Base-by-base conservation (phyloP, 2,888 invertebrate species). In the Andrena praecox region DNA sequence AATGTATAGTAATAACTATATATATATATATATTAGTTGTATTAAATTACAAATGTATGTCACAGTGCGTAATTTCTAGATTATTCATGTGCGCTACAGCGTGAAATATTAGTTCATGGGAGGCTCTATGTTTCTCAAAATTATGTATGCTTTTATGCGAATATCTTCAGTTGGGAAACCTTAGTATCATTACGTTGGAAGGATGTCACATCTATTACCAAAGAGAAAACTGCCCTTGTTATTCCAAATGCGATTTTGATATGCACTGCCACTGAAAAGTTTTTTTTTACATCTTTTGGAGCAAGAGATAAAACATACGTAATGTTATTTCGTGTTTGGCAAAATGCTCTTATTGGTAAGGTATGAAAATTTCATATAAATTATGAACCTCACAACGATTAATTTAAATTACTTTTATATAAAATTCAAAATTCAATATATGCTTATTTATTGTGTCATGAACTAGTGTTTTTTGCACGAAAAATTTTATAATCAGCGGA, bases 131-230 rank as follows among this genome's bases (percentile, higher is more conserved):
- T 99, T 66, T 98, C 99, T 0, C 98, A 98, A 95, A 98, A 98
- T 94, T 98, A 97, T 95, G 96, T 99, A 81, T 99, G 99, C 94
- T 99, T 99, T 95, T 98, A 99, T 95, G 99, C 99, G 29, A 99
- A 98, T 94, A 99, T 99, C 93, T 98, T 99, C 94, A 96, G 98
- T 91, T 99, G 99, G 99, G 99, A 99, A 95, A 99, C 98, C 6
- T 96, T 96, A 93, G 95, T 99, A 84, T 96, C 96, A 70, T 95
- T 99, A 71, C 96, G 96, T 89, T 98, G 98, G 96, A 97, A 97
- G 93, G 98, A 99, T 91, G 97, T 99, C 80, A 97, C 97, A 6
- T 96, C 97, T 68, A 98, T 99, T 93, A 98, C 98, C 59, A 99
- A 99, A 95, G 98, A 98, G 94, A 98, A 98, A 95, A 98, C 98